Conservation (phyloP, 2,888 invertebrate species). For the Baccha elongata region DNA sequence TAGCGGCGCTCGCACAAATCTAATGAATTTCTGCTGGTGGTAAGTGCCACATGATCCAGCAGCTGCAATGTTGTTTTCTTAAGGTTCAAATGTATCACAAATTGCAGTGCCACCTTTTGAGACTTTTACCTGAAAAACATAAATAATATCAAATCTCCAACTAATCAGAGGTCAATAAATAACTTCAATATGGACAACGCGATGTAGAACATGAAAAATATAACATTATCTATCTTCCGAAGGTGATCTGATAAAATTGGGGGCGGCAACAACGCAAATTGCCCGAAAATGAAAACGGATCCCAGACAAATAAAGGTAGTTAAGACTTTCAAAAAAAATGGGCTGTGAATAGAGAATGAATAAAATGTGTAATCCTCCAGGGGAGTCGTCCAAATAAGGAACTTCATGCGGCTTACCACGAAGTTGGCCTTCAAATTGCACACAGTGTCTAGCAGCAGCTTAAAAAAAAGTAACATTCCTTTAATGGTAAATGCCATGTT, state of each 20-base stretch:
- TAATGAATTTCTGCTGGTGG: slow-evolving; percentile 13
- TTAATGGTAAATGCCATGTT: slow-evolving; percentile 53
- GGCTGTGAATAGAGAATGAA: background rate
- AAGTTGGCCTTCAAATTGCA: slow-evolving; percentile 36
- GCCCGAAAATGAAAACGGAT: slow-evolving; percentile 2
- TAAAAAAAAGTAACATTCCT: slow-evolving; percentile 40
- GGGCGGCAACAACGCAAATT: slow-evolving; percentile 31
- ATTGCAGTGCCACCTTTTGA: slow-evolving; percentile 35
- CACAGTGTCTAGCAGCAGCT: slow-evolving; percentile 2
- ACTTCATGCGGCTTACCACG: slow-evolving; percentile 21
- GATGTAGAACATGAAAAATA: slow-evolving; percentile 28
- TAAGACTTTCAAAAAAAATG: slow-evolving; percentile 23
- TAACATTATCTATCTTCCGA: slow-evolving; percentile 43
- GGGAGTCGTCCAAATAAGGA: slow-evolving; percentile 44
- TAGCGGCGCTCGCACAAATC: slow-evolving; percentile 19
- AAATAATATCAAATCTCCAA: slow-evolving; percentile 51
- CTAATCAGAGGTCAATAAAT: slow-evolving; percentile 67
- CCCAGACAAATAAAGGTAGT: background rate
- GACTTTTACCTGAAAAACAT: slow-evolving; percentile 38
- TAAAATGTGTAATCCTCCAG: background rate
- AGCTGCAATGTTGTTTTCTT: slow-evolving; percentile 37
- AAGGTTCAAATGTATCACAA: slow-evolving; percentile 62
- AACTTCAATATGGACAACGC: slow-evolving; percentile 35
- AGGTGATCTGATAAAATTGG: slow-evolving; percentile 46
- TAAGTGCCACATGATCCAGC: slow-evolving; percentile 25